These are phyloP conservation scores for Pluvianellus socialis DNA, from an alignment of 2,113 vertebrate species.

Conservation along the genomic window DNA sequence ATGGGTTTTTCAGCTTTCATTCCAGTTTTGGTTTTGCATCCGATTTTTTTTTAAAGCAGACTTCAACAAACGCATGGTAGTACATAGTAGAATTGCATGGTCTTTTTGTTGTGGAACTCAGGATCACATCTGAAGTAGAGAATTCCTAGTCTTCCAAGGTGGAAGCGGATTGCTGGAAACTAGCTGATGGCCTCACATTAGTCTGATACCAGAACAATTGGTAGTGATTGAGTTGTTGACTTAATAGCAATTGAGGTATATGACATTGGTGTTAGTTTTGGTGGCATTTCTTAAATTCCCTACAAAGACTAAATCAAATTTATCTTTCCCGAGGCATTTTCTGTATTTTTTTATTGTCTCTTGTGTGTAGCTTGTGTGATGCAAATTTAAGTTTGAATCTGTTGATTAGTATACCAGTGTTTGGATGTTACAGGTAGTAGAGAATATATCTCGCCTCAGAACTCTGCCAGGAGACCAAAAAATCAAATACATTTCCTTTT, in stretches of 20 bases:
- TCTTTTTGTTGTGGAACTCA: background rate
- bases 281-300: background rate
- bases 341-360: background rate
- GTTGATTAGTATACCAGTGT: background rate
- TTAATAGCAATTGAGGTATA: background rate
- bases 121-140: background rate
- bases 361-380: background rate
- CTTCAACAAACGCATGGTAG: background rate
- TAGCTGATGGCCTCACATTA: background rate
- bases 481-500: background rate
- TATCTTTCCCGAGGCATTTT: background rate
- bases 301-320: background rate
- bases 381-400: background rate
- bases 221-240: background rate
- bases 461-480: background rate
- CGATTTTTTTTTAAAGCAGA: background rate
- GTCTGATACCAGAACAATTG: background rate
- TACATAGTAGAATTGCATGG: background rate
- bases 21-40: background rate
- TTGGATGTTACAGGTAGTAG: background rate
- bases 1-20: background rate
- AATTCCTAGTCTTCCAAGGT: background rate
- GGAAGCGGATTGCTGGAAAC: background rate
- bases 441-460: background rate
- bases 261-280: background rate